Evolutionary conservation across 2,797 vertebrate species (phyloP).

Genomic region (Acrocephalus scirpaceus): DNA sequence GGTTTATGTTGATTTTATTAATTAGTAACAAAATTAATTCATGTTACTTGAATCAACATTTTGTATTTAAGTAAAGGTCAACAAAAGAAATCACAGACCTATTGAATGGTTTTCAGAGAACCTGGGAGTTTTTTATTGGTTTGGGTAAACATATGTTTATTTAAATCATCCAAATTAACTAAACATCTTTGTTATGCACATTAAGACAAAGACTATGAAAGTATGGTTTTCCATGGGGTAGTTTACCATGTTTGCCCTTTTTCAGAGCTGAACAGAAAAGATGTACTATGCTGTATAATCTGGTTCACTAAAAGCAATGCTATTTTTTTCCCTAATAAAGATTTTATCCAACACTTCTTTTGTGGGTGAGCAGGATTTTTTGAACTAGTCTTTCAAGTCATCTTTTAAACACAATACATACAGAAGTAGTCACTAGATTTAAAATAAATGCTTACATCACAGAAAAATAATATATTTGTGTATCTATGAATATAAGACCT

Average conservation of each 20-base stretch:
- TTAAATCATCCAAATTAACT: background rate
- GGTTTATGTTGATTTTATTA: background rate
- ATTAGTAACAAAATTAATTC: background rate
- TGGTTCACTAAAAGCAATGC: background rate
- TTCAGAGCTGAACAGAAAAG: background rate
- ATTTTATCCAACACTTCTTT: background rate
- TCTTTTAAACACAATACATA: background rate
- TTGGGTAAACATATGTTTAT: background rate
- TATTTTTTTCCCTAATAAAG: background rate
- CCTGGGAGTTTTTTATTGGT: background rate
- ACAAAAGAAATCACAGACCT: background rate
- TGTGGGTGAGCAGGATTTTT: background rate
- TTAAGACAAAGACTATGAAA: background rate
- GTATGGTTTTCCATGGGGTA: background rate
- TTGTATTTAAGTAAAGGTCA: background rate
- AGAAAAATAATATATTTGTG: background rate
- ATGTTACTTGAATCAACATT: background rate
- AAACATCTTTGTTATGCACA: background rate
- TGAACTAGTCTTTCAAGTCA: background rate
- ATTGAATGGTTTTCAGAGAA: background rate
- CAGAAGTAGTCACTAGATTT: background rate
- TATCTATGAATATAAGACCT: background rate
- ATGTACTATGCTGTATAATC: background rate
- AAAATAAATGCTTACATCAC: background rate
- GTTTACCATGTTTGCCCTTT: background rate